Base-by-base conservation (phyloP, 2,113 vertebrate species). In the Chlamydotis undulata region DNA sequence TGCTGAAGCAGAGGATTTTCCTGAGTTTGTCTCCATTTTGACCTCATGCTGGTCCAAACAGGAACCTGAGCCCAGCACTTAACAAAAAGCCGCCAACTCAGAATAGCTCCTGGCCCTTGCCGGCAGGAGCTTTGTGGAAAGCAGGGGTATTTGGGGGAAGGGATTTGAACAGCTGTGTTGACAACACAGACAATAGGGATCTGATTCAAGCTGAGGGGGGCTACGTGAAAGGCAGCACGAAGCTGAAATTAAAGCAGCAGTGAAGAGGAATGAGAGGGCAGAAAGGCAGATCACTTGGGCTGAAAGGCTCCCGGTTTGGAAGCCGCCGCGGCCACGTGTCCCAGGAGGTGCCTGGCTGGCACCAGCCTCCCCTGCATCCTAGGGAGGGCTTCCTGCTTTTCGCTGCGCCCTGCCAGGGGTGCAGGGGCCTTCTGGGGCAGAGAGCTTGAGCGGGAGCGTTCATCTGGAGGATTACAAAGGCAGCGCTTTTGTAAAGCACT, bases 111-210 rank as follows among this genome's bases (percentile, higher is more conserved):
- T 19, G 61, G 60, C 37, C 24, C 75, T 78, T 35, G 65, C 73
- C 71, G 89, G 57, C 77, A 78, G 80, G 52, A 70, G 83, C 63
- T 74, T 50, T 90, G 61, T 89, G 93, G 76, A 75, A 74, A 81
- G 91, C 64, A 13, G 52, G 55, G 63, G 50, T 28, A 59, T 81
- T 33, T 64, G 86, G 33, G 79, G 90, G 85, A 63, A 83, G 94
- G 86, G 83, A 93, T 92, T 95, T 70, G n/a, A 92, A 21, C 92
- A 90, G 94, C 90, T 96, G 92, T 92, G 93, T 93, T 93, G 92
- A 88, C 92, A 96, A 13, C 56, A 41, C 55, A 91, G 65, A 92
- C 73, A 92, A 89, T 69, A 76, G 92, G 52, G 57, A 92, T 81
- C 59, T 60, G 86, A 75, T 87, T 78, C 68, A 68, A 57, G 76